These are phyloP conservation scores for Hoplostethus atlanticus DNA, from an alignment of 2,797 vertebrate species.

Conservation along the genomic window DNA sequence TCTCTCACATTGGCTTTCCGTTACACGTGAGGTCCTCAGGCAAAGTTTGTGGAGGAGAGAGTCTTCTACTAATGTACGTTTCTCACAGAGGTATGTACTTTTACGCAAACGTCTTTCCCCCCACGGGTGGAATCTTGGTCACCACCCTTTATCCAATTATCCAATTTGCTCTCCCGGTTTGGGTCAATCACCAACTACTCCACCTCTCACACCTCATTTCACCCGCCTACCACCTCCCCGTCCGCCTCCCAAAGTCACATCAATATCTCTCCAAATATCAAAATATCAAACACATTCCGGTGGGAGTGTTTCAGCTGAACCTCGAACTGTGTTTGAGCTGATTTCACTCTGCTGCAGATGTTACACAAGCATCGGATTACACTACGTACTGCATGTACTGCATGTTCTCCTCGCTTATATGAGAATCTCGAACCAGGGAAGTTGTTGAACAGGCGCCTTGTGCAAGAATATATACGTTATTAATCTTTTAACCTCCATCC, in stretches of 20 bases:
- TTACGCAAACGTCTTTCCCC: background rate
- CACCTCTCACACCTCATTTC: slow-evolving; percentile 40
- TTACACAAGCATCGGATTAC: no score
- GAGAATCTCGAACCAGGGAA: no score
- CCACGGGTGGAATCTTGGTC: slow-evolving; percentile 6
- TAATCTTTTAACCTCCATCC: no score
- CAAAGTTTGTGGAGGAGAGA: slow-evolving; percentile 21
- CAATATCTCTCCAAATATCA: slow-evolving; percentile 3
- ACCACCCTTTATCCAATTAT: slow-evolving; percentile 1
- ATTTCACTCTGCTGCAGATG: no score
- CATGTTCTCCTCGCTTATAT: no score
- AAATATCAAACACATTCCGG: slow-evolving; percentile 16
- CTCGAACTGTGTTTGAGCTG: background rate
- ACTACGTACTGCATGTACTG: no score
- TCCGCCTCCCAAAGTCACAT: slow-evolving; percentile 11
- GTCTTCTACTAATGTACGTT: slow-evolving; percentile 14
- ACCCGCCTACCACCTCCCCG: slow-evolving; percentile 17
- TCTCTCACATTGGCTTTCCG: background rate
- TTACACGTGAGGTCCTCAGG: background rate
- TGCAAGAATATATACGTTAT: no score
- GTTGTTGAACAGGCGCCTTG: no score
- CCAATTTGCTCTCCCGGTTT: background rate
- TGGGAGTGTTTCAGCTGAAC: slow-evolving; percentile 14
- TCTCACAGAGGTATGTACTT: slow-evolving; percentile 1
- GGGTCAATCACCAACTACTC: slow-evolving; percentile 16